Evolutionary conservation across 2,113 vertebrate species (phyloP).

Genomic region (Dendropsophus ebraccatus): DNA sequence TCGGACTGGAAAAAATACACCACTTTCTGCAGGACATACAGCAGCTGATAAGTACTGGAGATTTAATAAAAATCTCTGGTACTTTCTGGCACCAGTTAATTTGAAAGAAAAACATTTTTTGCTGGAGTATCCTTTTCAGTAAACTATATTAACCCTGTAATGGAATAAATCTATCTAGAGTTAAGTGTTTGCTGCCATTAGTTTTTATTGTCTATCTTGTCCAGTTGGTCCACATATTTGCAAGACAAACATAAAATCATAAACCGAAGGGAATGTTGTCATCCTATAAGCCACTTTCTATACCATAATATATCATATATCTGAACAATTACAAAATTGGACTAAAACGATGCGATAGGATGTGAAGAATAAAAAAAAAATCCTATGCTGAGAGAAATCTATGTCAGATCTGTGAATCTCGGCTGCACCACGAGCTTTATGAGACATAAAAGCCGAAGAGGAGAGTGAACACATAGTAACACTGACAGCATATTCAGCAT

Average conservation of each 20-base stretch:
- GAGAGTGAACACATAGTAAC: conserved; percentile 13
- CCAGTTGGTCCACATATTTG: not conserved
- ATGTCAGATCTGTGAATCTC: not conserved
- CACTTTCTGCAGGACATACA: no score
- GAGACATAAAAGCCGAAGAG: conserved; percentile 33
- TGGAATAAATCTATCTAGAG: not conserved
- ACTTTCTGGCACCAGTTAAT: no score
- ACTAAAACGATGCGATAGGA: not conserved
- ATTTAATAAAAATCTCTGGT: no score
- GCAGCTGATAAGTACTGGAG: no score
- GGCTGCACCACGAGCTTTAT: conserved; percentile 14
- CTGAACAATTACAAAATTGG: not conserved
- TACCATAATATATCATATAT: not conserved
- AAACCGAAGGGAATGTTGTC: no score
- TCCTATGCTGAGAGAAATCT: conserved; percentile 20
- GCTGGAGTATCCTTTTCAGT: no score
- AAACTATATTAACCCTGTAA: no score
- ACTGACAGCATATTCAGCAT: conserved; percentile 42
- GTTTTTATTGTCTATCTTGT: not conserved
- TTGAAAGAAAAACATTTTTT: no score
- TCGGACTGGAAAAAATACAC: no score
- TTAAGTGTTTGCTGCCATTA: not conserved
- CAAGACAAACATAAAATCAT: not conserved
- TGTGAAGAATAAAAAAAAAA: not conserved
- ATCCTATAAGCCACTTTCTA: not conserved